Evolutionary conservation across 2,888 invertebrate genomes (phyloP), one percentile per base, ranked within the genome.

Genomic region (Leptopilina syphax): DNA sequence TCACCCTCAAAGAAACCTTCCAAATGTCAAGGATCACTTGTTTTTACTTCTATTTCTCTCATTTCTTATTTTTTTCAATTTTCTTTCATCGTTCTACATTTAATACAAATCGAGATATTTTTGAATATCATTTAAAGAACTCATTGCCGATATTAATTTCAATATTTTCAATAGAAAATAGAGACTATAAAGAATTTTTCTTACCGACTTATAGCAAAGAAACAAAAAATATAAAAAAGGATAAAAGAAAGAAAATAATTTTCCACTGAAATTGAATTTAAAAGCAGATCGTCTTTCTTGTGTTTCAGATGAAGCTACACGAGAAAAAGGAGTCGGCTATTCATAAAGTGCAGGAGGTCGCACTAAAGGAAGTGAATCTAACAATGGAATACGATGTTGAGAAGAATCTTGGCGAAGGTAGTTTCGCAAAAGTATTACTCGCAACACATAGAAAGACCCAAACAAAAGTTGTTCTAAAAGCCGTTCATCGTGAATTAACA

Each of bases 391-490:
- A 96, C 90, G 93, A 94, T 81, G 93, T 95, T 18, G 92, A 94
- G 68, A 94, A 93, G 86, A 94, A 94, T 1, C 91, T 96, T 44
- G 95, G 95, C 12, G 94, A 95, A 87, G 96, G 96, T 10, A 95
- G 95, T 83, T 95, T 95, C 88, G 95, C 95, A 4, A 94, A 94
- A 86, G 94, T 96, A 0, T 91, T 96, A 47, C 92, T 96, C 68
- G 95, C 95, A 8, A 93, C 90, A 1, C 94, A 94, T 87, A 91
- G 93, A 12, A 92, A 92, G 65, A 94, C 95, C 57, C 94, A 95
- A 84, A 94, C 94, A 2, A 93, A 94, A 54, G 95, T 96, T 67
- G 96, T 96, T 0, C 92, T 96, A 10, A 96, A 96, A 88, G 94
- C 94, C 0, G 93, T 95, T 1, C 94, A 94, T 85, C 93, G 94